Evolutionary conservation across 2,113 vertebrate species (phyloP).

Genomic region (Ciconia boyciana): DNA sequence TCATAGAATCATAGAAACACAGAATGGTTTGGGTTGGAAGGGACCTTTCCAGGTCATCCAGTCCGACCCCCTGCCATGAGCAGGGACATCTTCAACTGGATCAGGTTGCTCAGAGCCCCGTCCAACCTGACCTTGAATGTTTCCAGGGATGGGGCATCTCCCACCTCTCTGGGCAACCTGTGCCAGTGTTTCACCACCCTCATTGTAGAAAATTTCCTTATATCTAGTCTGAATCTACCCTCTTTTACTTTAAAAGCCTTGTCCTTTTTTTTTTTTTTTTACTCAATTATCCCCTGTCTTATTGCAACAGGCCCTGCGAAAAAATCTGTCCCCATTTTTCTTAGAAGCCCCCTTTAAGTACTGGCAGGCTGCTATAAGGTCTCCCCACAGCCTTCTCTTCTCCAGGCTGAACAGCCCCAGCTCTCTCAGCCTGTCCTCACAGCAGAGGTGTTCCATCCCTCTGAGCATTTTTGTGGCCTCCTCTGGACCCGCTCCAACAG

Average conservation of each 20-base stretch:
- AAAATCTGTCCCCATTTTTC: not conserved
- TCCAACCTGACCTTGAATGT: fast-evolving
- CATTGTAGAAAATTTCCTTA: fast-evolving
- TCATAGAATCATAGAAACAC: not conserved
- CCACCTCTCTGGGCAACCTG: not conserved
- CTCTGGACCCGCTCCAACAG: not conserved
- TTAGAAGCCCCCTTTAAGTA: fast-evolving
- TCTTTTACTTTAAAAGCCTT: too few relatives aligned
- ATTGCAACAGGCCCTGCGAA: fast-evolving
- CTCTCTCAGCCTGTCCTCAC: not conserved
- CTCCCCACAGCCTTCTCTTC: not conserved
- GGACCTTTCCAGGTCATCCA: not conserved
- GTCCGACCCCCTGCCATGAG: fast-evolving
- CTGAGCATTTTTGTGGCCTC: fast-evolving
- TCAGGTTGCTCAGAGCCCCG: not conserved
- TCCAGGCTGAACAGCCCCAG: not conserved
- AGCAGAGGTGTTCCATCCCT: not conserved
- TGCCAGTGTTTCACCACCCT: fast-evolving
- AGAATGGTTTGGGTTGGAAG: not conserved
- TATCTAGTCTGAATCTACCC: fast-evolving
- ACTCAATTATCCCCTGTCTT: too few relatives aligned
- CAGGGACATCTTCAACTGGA: not conserved
- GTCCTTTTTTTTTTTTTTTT: too few relatives aligned
- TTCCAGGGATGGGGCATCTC: not conserved
- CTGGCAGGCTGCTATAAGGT: fast-evolving